Percentiles rank a stretch among this genome's conserved stretches.
Evolutionary conservation across 64 coral and sea anemone genomes (phyloP).

Genomic region (Orbicella faveolata): DNA sequence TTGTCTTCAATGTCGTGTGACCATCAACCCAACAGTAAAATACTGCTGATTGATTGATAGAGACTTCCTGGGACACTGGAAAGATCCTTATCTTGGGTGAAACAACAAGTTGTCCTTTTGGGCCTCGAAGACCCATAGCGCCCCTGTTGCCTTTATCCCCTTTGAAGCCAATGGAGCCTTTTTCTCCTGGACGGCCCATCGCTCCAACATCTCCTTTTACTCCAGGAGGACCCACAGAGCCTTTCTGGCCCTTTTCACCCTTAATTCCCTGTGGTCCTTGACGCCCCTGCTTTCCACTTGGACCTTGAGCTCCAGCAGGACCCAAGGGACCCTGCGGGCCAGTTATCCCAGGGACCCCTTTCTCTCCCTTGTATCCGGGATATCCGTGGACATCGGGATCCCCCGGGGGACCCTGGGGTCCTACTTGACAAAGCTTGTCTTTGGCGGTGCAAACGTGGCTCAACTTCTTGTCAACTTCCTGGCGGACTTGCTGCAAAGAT

Average conservation of each 20-base stretch:
- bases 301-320: neutral
- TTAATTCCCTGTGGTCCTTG: neutral
- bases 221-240: neutral
- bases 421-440: neutral
- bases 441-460: neutral
- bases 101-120: slow-evolving; percentile 8
- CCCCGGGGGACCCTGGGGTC: neutral
- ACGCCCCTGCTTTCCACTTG: neutral
- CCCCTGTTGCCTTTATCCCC: slow-evolving; percentile 1
- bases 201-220: neutral
- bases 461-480: neutral
- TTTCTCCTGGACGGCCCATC: neutral
- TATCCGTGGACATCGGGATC: neutral
- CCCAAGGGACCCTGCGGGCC: neutral
- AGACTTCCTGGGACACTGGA: neutral
- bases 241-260: neutral
- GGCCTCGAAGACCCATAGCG: neutral
- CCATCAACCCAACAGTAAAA: slow-evolving; percentile 22
- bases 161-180: slow-evolving; percentile 1
- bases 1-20: too few relatives aligned
- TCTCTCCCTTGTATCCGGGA: neutral
- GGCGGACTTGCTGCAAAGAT: neutral
- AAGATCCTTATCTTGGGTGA: neutral
- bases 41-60: neutral
- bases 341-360: neutral